Evolutionary conservation across 2,888 invertebrate species (phyloP), one percentile per base, ranked within the genome.

Genomic region (Idaea straminata): DNA sequence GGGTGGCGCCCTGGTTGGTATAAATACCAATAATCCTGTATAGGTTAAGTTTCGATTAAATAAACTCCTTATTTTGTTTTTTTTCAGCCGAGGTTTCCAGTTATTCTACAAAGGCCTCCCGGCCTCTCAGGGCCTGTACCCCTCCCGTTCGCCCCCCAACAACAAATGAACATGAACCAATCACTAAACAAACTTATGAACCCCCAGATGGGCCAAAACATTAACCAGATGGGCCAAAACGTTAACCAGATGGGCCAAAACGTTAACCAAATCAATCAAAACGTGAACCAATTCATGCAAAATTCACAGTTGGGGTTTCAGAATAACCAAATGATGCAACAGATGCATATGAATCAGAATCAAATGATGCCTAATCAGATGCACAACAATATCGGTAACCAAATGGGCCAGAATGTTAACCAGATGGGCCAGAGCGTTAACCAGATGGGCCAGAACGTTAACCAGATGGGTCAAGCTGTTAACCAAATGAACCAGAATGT

Each of bases 71-170:
- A 3, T 62, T 57, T 60, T 60, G 61, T 65, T 62, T 64, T 59
- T 62, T 62, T 15, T 1, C 83, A 93, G 93, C 91, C 91, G 61
- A 82, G 93, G 75, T 93, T 86, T 79, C 91, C 91, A 35, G 89
- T 93, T 1, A 91, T 93, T 57, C 79, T 92, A 0, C 92, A 92
- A 77, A 79, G 92, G 66, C 91, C 92, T 0, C 91, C 91, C 0
- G 91, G 91, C 0, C 76, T 92, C 0, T 89, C 89, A 69, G 91
- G 89, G 3, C 91, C 91, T 0, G 84, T 91, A 1, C 88, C 91
- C 0, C 73, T 92, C 47, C 90, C 91, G 0, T 92, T 86, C 69
- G 92, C 89, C 0, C 88, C 88, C 0, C 88, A 88, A 71, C 89
- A 86, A 68, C 74, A 82, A 7, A 83, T 86, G 80, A 72, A 83